A percentile compares a stretch with the other conserved stretches of the same genome.
Conservation (phyloP, 2,113 vertebrate genomes). For the Chiloscyllium plagiosum region DNA sequence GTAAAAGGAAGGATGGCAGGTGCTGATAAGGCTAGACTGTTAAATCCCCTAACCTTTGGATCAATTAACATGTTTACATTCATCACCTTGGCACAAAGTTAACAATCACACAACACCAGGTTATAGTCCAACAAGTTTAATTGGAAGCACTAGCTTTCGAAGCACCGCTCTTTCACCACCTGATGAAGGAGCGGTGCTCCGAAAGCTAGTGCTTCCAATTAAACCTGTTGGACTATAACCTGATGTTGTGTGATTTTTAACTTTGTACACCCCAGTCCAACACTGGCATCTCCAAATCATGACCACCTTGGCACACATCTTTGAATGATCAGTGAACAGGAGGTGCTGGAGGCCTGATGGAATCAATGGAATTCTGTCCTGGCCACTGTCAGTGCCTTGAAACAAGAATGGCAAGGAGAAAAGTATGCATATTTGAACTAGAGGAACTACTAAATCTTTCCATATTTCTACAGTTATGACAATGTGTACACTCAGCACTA, state of each 20-base stretch:
- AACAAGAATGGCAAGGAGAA: background rate
- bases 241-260: too few species aligned
- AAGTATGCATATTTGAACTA: background rate
- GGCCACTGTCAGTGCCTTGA: too few species aligned
- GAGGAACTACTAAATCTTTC: background rate
- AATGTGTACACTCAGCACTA: background rate
- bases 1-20: background rate
- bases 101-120: too few species aligned
- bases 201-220: too few species aligned
- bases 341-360: background rate
- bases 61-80: background rate
- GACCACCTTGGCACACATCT: background rate
- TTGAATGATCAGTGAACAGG: background rate
- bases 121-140: too few species aligned
- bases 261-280: too few species aligned
- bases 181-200: too few species aligned
- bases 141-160: too few species aligned
- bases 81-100: background rate
- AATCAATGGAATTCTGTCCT: background rate
- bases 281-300: too few species aligned
- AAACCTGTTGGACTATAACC: too few species aligned
- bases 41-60: too few species aligned
- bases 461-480: conserved; percentile 20
- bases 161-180: too few species aligned
- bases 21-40: background rate